Percentiles rank a stretch among this genome's conserved stretches.
phyloP scores from a whole-genome alignment of 2,797 vertebrate species.

The Spondyliosoma cantharus region DNA sequence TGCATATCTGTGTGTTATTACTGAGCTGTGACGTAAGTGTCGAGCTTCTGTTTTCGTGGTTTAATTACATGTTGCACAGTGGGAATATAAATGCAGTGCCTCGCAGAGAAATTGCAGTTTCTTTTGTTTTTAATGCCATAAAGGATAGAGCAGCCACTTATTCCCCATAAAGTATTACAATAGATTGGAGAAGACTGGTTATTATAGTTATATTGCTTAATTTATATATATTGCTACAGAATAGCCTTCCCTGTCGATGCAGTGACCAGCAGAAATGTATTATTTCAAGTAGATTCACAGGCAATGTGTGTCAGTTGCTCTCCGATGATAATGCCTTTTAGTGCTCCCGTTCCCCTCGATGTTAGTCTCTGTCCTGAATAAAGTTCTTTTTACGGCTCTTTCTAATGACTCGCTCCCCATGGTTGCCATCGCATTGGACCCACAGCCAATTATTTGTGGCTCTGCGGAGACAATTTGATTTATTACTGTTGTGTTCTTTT shows the following conservation, averaged over 20 bases:
- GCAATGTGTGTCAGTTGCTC: slow-evolving; percentile 7
- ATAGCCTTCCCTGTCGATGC: neutral
- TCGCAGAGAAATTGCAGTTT: neutral
- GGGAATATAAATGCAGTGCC: neutral
- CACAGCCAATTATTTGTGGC: slow-evolving; percentile 51
- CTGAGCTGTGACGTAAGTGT: slow-evolving; percentile 18
- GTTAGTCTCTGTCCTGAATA: slow-evolving; percentile 21
- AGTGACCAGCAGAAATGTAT: slow-evolving; percentile 7
- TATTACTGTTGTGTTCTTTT: slow-evolving; percentile 45
- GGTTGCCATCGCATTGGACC: slow-evolving; percentile 23
- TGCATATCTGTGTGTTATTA: slow-evolving; percentile 34
- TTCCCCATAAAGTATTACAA: neutral
- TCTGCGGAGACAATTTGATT: slow-evolving; percentile 58
- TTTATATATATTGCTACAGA: too few species aligned
- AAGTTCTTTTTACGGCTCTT: slow-evolving; percentile 35
- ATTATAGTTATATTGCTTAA: too few species aligned
- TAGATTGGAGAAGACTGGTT: neutral
- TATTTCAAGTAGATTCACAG: slow-evolving; percentile 36
- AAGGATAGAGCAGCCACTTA: neutral
- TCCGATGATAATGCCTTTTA: slow-evolving; percentile 39
- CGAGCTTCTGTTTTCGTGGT: slow-evolving; percentile 10
- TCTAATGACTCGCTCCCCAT: slow-evolving; percentile 26
- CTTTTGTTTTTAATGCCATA: neutral
- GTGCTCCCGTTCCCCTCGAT: slow-evolving; percentile 22
- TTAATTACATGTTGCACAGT: slow-evolving; percentile 14